phyloP scores from a whole-genome alignment of 2,888 invertebrate genomes.

The Caenorhabditis becei region DNA sequence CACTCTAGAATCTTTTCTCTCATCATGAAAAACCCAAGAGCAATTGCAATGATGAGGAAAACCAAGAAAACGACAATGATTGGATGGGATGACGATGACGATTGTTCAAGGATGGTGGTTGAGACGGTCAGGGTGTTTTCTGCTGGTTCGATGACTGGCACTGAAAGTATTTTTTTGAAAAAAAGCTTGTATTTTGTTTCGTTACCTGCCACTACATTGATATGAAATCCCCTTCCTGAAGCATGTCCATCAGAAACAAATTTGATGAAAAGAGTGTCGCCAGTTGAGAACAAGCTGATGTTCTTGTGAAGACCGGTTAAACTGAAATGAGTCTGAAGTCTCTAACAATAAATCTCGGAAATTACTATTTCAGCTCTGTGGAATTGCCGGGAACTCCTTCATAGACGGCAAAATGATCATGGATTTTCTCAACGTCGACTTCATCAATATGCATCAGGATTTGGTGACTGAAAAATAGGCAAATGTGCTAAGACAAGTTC shows the following conservation, averaged over 20 bases:
- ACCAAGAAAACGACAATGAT: no score
- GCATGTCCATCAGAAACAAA: conserved; percentile 3
- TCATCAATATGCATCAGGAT: conserved; percentile 15
- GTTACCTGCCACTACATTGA: conserved; percentile 13
- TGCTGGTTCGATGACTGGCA: no score
- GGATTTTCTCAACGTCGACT: conserved; percentile 18
- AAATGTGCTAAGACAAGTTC: background rate
- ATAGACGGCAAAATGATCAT: conserved; percentile 26
- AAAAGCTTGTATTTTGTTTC: background rate
- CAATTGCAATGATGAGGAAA: no score
- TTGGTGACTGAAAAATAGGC: no score
- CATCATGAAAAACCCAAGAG: background rate
- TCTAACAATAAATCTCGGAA: no score
- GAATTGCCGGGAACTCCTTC: conserved; percentile 2
- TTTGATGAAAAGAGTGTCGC: background rate
- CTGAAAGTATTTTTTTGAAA: no score
- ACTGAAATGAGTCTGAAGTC: no score
- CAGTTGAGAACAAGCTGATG: background rate
- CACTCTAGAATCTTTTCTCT: background rate
- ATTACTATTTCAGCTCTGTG: background rate
- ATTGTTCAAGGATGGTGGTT: no score
- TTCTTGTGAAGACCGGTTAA: background rate
- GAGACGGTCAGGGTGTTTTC: background rate
- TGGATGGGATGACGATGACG: no score
- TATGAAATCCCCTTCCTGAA: conserved; percentile 4